These are phyloP conservation scores for Paralinhomoeus sp. DNA, from an alignment of 2,888 invertebrate genomes.

Conservation along the genomic window DNA sequence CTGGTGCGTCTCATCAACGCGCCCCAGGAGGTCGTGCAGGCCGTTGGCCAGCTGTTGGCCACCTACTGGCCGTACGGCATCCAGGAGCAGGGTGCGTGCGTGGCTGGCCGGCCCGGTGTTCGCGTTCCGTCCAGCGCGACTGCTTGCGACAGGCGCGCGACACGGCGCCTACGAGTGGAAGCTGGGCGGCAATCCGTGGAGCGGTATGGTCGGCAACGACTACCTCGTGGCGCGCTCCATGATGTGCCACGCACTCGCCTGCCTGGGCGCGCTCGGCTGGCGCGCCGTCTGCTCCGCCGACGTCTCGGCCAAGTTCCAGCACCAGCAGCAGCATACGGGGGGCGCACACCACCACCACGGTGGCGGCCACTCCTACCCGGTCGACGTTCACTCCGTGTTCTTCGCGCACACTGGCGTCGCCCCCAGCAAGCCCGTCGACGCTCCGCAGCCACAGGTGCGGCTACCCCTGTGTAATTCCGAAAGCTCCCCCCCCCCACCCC, in stretches of 20 bases:
- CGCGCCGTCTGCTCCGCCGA: slow-evolving; percentile 6
- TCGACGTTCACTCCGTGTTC: slow-evolving; percentile 6
- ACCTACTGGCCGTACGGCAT: slow-evolving; percentile 6
- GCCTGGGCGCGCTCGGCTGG: slow-evolving; percentile 6
- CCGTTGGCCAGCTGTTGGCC: not conserved
- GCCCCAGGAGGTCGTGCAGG: not conserved
- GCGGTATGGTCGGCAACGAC: not conserved
- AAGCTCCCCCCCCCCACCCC: too few species aligned
- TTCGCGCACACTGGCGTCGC: slow-evolving; percentile 1
- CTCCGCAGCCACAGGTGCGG: too few species aligned
- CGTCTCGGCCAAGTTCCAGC: slow-evolving; percentile 5
- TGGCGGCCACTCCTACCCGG: slow-evolving; percentile 1
- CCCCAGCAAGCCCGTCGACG: too few species aligned
- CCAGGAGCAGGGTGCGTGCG: not conserved
- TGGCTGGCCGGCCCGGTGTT: not conserved
- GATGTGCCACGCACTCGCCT: slow-evolving; percentile 3
- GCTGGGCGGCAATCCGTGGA: slow-evolving; percentile 7
- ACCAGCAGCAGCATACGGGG: not conserved
- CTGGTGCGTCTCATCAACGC: slow-evolving; percentile 6
- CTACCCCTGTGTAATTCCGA: too few species aligned
- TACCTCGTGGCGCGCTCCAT: slow-evolving; percentile 4
- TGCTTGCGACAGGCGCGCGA: not conserved
- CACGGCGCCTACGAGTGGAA: slow-evolving; percentile 3
- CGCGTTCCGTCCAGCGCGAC: too few species aligned
- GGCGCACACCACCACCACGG: not conserved